Base-by-base conservation (phyloP, 2,888 invertebrate genomes). In the Eupeodes latifasciatus region DNA sequence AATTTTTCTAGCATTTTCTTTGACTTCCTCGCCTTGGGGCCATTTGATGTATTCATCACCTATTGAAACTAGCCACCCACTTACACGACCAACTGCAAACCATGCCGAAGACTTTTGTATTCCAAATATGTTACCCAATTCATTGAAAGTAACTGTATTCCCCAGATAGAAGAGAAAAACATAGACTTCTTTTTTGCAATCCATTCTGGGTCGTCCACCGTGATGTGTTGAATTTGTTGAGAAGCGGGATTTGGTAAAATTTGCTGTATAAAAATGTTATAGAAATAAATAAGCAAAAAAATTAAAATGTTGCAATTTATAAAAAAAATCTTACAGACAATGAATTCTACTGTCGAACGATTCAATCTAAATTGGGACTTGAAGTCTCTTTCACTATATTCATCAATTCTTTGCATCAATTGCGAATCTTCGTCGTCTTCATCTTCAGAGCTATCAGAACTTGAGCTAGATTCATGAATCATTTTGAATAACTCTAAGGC, bases 401-500 rank as follows among this genome's bases (percentile, higher is more conserved):
- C 36, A 40, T 34, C n/a, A 61, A 61, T 61, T n/a, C n/a, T 36
- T 4, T 4, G n/a, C 61, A 40, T 40, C 3, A 61, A 40, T 36
- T 10, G 36, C n/a, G n/a, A 4, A n/a, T 14, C 36, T n/a, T 36
- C n/a, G 9, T 61, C 61, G 1, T 61, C 61, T 12, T 61, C 61
- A 61, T 61, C 61, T 12, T 61, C 61, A 0, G 61, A 61, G 61
- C 61, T 61, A 9, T 61, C 61, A 2, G 61, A 61, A 10, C 61
- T 61, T 0, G 61, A 61, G 36, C 61, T 61, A n/a, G 61, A 61
- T 61, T 61, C 61, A n/a, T 61, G 36, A n/a, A 61, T 61, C n/a
- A 9, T 34, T 12, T 59, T 34, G 6, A 59, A 59, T 11, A 59
- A 61, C n/a, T 61, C 61, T 36, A 61, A 10, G 5, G 61, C 36